These are phyloP conservation scores for Cairina moschata DNA, from an alignment of 2,113 vertebrate species.

Conservation along the genomic window DNA sequence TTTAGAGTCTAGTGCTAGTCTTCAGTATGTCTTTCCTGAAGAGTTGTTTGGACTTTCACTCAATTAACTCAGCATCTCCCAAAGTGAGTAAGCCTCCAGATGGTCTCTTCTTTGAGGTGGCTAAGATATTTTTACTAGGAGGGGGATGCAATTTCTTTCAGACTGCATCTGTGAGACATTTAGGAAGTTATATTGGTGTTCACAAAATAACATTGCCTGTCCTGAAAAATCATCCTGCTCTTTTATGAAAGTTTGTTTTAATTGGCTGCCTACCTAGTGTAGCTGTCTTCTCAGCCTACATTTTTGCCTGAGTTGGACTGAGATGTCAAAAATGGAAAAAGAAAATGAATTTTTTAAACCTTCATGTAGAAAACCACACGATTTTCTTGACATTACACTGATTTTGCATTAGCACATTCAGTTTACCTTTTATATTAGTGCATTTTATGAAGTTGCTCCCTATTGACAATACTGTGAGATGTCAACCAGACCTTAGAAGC, in stretches of 20 bases:
- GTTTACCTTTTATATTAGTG: neutral
- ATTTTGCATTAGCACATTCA: neutral
- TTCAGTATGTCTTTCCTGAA: neutral
- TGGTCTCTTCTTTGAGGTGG: slow-evolving; percentile 55
- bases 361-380: neutral
- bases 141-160: slow-evolving; percentile 44
- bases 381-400: neutral
- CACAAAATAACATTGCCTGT: slow-evolving; percentile 35
- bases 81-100: slow-evolving; percentile 56
- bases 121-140: slow-evolving; percentile 57
- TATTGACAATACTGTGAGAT: neutral
- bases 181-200: slow-evolving; percentile 62
- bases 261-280: slow-evolving; percentile 38
- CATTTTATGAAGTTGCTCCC: neutral
- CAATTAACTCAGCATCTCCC: slow-evolving; percentile 44
- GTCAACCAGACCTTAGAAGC: neutral
- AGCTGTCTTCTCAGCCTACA: slow-evolving; percentile 45
- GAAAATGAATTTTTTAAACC: slow-evolving; percentile 38
- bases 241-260: slow-evolving; percentile 52
- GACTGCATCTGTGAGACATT: slow-evolving; percentile 69
- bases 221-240: slow-evolving; percentile 59
- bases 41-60: slow-evolving; percentile 52
- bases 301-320: slow-evolving; percentile 23
- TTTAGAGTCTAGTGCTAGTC: neutral
- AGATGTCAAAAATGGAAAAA: slow-evolving; percentile 55